Evolutionary conservation across 2,888 invertebrate species (phyloP).

Genomic region (Euzophera pinguis): DNA sequence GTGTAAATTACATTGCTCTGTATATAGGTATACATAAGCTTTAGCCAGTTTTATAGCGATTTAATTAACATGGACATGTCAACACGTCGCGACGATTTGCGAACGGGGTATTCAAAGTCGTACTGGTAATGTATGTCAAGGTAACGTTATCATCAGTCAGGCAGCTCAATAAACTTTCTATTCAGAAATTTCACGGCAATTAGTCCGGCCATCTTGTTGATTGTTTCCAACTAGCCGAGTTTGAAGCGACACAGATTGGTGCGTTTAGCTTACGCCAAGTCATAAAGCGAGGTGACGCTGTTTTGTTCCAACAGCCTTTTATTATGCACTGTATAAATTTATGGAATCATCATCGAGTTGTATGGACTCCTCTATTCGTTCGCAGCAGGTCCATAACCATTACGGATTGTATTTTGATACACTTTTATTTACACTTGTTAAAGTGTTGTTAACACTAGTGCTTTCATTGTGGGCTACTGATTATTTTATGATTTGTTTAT

Average conservation of each 20-base stretch:
- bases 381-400: conserved; percentile 70
- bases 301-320: conserved; percentile 71
- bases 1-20: conserved; percentile 20
- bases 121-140: conserved; percentile 52
- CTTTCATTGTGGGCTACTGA: conserved; percentile 4
- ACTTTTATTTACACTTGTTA: conserved; percentile 66
- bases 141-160: conserved; percentile 27
- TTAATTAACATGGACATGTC: conserved; percentile 57
- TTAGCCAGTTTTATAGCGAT: conserved; percentile 43
- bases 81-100: conserved; percentile 25
- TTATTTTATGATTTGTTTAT: not conserved
- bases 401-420: conserved; percentile 70
- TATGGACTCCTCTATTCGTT: conserved; percentile 72
- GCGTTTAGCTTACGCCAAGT: conserved; percentile 46
- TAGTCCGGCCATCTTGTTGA: conserved; percentile 31
- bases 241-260: conserved; percentile 51
- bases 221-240: conserved; percentile 43
- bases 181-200: conserved; percentile 64
- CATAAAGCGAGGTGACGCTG: conserved; percentile 70
- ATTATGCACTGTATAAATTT: conserved; percentile 77
- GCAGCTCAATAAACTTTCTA: conserved; percentile 44
- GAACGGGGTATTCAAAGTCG: not conserved
- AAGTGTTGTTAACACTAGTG: conserved; percentile 32
- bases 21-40: conserved; percentile 19
- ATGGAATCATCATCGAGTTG: conserved; percentile 77